These are phyloP conservation scores for Globicephala melas DNA, from an alignment of 2,113 vertebrate genomes.

Conservation along the genomic window DNA sequence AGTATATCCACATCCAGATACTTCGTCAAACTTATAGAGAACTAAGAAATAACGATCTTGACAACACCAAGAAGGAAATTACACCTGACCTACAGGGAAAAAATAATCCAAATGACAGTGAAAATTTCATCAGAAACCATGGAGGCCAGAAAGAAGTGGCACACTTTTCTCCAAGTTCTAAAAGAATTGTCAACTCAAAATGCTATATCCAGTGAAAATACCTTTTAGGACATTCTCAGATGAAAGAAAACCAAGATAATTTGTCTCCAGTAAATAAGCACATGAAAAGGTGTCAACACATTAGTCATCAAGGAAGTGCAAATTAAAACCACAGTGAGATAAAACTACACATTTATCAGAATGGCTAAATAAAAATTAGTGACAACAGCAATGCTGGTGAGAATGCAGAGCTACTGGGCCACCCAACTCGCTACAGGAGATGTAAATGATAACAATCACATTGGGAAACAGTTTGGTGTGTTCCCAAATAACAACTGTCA, in stretches of 20 bases:
- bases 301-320: background rate
- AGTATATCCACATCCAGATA: background rate
- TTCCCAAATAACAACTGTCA: background rate
- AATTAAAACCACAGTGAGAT: background rate
- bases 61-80: background rate
- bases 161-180: background rate
- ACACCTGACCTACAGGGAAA: background rate
- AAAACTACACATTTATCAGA: background rate
- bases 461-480: background rate
- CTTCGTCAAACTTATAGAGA: background rate
- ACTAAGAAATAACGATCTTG: background rate
- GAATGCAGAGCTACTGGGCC: background rate
- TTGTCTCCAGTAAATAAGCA: background rate
- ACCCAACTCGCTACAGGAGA: background rate
- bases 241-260: background rate
- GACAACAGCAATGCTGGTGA: background rate
- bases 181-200: background rate
- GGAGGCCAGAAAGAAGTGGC: too few species aligned
- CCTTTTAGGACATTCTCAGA: background rate
- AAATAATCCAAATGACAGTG: background rate
- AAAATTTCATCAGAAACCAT: background rate
- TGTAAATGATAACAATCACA: background rate
- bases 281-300: background rate
- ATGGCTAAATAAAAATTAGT: background rate
- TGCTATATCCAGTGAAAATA: background rate